Base-by-base conservation (phyloP, 2,113 vertebrate genomes). In the Noturus placidus region DNA sequence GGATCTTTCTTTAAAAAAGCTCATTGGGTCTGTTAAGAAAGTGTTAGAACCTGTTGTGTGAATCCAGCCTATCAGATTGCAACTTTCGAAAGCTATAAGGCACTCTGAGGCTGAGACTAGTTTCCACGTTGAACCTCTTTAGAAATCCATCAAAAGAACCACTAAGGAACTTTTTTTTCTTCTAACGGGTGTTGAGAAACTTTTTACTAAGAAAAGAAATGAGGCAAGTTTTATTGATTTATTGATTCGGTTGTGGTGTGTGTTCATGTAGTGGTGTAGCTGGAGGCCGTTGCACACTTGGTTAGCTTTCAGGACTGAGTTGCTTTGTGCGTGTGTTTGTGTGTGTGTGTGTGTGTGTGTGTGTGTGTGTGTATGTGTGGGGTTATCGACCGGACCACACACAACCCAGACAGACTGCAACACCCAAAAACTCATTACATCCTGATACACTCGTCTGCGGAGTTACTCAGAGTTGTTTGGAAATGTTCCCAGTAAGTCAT, bases 211-310 rank as follows among this genome's bases (percentile, higher is more conserved):
- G 78, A 57, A 20, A 80, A 54, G 33, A 19, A 80, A 50, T 2
- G 11, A 57, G 78, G 78, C 17, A 20, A 17, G 27, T 79, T n/a
- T 50, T 79, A 79, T 54, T 30, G 78, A 80, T 80, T 80, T 57
- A 80, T 80, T 57, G 78, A 80, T 57, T 57, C 3, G 30, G 76
- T 79, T 61, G 74, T 20, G 42, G 85, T 52, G 59, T 79, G 59
- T 61, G 84, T 74, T 76, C 35, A 19, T 56, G 56, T 27, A 22
- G 70, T 27, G 0, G 38, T 67, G 61, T 50, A 67, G 85, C 76
- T 86, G 19, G 38, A 67, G 83, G 83, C 83, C 25, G 4, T 79
- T 59, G 46, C 76, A 67, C 85, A 79, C 74, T 86, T 13, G 59
- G 76, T 67, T 22, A 27, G 85, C 65, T 54, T 50, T 27, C 59